These are phyloP conservation scores for Nematopogon swammerdamellus DNA, from an alignment of 2,888 invertebrate species.

Conservation along the genomic window DNA sequence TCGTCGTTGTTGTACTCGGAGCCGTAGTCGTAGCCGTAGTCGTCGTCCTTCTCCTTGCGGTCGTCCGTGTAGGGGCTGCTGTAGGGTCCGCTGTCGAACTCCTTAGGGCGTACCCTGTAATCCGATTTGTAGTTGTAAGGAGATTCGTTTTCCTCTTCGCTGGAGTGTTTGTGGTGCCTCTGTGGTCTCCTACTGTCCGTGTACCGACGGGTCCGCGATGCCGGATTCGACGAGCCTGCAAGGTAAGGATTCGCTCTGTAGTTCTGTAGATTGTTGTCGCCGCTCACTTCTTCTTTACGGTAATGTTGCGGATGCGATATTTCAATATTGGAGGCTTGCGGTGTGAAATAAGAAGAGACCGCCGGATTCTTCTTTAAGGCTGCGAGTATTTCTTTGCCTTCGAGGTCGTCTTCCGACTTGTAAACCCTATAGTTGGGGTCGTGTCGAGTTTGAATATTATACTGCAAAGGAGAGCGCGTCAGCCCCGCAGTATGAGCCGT, in stretches of 20 bases:
- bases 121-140: conserved; percentile 53
- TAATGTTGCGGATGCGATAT: conserved; percentile 40
- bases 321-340: conserved; percentile 39
- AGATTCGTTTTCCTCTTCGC: conserved; percentile 35
- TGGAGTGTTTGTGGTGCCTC: conserved; percentile 12
- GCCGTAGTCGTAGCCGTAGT: conserved; percentile 45
- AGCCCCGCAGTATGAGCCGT: conserved; percentile 9
- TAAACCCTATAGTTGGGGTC: conserved; percentile 48
- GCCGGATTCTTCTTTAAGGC: conserved; percentile 43
- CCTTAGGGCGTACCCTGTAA: conserved; percentile 46
- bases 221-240: conserved; percentile 23
- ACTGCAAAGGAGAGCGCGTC: conserved; percentile 26
- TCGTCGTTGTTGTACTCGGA: conserved; percentile 52
- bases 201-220: conserved; percentile 46
- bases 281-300: conserved; percentile 38
- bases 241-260: conserved; percentile 50
- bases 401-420: conserved; percentile 39
- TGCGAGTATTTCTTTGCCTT: conserved; percentile 38
- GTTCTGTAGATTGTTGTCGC: conserved; percentile 30
- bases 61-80: conserved; percentile 38
- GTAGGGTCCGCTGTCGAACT: conserved; percentile 43
- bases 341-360: conserved; percentile 44
- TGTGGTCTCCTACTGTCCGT: conserved; percentile 35
- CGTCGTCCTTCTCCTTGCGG: conserved; percentile 33
- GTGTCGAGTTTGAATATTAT: conserved; percentile 44